Evolutionary conservation across 2,113 vertebrate genomes (phyloP).

Genomic region (Saimiri boliviensis): DNA sequence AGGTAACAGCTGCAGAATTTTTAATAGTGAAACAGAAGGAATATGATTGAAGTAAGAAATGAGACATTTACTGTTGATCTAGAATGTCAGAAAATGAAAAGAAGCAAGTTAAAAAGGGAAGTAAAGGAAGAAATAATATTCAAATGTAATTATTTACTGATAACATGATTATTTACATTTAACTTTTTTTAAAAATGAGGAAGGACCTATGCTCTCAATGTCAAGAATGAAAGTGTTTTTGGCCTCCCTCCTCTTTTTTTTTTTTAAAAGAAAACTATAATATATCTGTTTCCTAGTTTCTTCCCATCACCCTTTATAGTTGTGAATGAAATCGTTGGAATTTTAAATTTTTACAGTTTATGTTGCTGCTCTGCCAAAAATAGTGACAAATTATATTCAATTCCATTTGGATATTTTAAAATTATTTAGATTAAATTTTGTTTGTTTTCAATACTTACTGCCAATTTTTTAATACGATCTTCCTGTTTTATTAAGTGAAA

Average conservation of each 20-base stretch:
- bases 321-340: background rate
- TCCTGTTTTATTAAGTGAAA: background rate
- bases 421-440: background rate
- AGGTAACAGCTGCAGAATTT: background rate
- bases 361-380: conserved; percentile 15
- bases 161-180: conserved; percentile 1
- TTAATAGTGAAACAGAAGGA: conserved; percentile 6
- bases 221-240: conserved; percentile 26
- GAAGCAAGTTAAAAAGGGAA: background rate
- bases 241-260: background rate
- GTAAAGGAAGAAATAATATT: background rate
- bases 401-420: conserved; percentile 1
- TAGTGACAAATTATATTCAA: background rate
- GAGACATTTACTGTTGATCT: background rate
- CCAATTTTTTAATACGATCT: background rate
- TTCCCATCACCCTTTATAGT: background rate
- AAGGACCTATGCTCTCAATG: background rate
- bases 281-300: background rate
- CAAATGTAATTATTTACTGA: background rate
- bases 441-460: conserved; percentile 20
- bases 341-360: conserved; percentile 17
- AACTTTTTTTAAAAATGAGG: background rate
- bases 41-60: conserved; percentile 1
- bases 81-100: background rate
- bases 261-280: conserved; percentile 31